These are phyloP conservation scores for Microplitis mediator DNA, from an alignment of 1,140 invertebrate genomes.

Conservation along the genomic window DNA sequence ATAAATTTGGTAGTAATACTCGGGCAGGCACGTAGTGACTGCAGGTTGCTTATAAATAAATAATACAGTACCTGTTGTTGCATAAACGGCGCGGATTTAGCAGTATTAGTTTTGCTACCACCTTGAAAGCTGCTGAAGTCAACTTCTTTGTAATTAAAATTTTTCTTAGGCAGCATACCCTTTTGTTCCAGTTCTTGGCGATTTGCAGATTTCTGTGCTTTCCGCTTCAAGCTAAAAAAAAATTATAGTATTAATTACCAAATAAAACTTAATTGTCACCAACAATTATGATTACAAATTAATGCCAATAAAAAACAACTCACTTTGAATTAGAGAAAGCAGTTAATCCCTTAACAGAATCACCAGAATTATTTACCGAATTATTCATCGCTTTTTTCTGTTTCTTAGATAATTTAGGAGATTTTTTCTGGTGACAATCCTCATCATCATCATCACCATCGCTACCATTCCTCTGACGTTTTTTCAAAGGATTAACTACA, in stretches of 20 bases:
- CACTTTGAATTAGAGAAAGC: background rate
- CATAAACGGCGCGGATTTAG: constrained; percentile 33
- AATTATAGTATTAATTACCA: constrained; percentile 6
- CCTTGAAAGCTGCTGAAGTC: constrained; percentile 55
- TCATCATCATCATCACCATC: background rate
- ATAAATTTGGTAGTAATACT: too few relatives aligned
- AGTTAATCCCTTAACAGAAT: background rate
- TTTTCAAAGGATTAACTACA: background rate
- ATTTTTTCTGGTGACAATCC: too few relatives aligned
- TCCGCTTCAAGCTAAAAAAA: constrained; percentile 35
- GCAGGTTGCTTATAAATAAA: background rate
- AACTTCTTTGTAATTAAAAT: constrained; percentile 48
- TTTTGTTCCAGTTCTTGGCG: constrained; percentile 35
- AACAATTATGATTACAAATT: too few relatives aligned
- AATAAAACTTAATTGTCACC: background rate
- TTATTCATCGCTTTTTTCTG: background rate
- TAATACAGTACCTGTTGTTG: constrained; percentile 36
- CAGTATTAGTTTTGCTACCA: constrained; percentile 40
- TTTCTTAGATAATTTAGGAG: background rate
- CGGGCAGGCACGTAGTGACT: too few relatives aligned
- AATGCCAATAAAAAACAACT: background rate
- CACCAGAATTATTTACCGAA: background rate
- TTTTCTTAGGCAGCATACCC: constrained; percentile 42
- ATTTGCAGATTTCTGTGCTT: constrained; percentile 36
- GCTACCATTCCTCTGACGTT: background rate